Evolutionary conservation across 2,888 invertebrate genomes (phyloP), one percentile per base, ranked within the genome.

Genomic region (Torymus auratus): DNA sequence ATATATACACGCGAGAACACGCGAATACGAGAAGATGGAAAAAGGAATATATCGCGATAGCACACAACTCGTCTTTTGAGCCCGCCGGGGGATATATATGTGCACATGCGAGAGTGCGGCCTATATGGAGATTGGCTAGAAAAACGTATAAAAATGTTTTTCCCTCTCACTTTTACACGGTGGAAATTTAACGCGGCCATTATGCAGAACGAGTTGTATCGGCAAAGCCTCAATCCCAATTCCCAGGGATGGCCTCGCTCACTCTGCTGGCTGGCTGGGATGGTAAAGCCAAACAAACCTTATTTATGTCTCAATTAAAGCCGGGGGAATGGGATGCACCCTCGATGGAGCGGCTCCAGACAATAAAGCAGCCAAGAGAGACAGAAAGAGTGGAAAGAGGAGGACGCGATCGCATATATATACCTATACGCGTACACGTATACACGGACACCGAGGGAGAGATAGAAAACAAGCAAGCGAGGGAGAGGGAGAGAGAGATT

Each of bases 281-380:
- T 88, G 87, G 90, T 88, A 88, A 90, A 91, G 90, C 91, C 91
- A 91, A 91, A 91, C 91, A 91, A 91, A 91, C 90, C 90, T 91
- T 91, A 90, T 91, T 91, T 91, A 91, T 91, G 91, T 91, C 91
- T 91, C 91, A 91, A 91, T 91, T 91, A 91, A 91, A 90, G 88
- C 88, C 85, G 86, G 90, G 89, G 90, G 89, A 91, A 91, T 91
- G 90, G 91, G 90, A 90, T 91, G 91, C 91, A 90, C 91, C 91
- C 91, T 90, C 91, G 90, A 91, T 91, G 89, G 89, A 91, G 90
- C 89, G 87, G 88, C 91, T 90, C 88, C 88, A 88, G 89, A 90
- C 89, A 89, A 91, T 91, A 91, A 91, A 91, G 89, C 88, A 89
- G 87, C 88, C 87, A 85, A 85, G 85, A 86, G 87, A 84, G 87